phyloP scores from a whole-genome alignment of 2,113 vertebrate species.

The Sarotherodon lohbergeri region DNA sequence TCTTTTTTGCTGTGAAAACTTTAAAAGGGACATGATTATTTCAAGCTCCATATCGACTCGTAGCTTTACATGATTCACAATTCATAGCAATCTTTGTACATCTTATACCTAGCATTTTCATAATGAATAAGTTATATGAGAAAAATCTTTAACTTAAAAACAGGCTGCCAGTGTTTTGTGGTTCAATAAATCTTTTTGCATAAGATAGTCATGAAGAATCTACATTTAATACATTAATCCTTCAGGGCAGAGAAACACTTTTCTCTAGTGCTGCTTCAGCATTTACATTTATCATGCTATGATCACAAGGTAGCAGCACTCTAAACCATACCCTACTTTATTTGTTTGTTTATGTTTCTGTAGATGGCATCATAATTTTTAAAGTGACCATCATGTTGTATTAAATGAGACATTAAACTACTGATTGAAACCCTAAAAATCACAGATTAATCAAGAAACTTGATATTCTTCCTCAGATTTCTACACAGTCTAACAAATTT shows the following conservation, averaged over 20 bases:
- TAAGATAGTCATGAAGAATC: fast-evolving
- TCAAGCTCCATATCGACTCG: background rate
- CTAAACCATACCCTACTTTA: background rate
- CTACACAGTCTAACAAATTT: background rate
- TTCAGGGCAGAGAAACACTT: background rate
- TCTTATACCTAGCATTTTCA: fast-evolving
- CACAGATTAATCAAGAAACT: background rate
- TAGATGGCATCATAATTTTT: background rate
- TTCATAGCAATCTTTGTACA: background rate
- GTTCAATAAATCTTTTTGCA: background rate
- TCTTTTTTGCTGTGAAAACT: background rate
- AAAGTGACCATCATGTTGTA: background rate
- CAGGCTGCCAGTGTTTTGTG: background rate
- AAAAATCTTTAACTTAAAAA: background rate
- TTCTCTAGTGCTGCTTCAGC: background rate
- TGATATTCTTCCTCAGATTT: background rate
- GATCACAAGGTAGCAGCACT: background rate
- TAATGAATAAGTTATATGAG: background rate
- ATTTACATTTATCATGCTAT: background rate
- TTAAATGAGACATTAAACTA: background rate
- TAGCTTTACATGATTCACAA: background rate
- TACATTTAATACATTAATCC: background rate
- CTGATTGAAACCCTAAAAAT: background rate
- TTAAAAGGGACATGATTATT: background rate
- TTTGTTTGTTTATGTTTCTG: background rate